These are phyloP conservation scores for Apodemia zela DNA, from an alignment of 2,888 invertebrate genomes.

Conservation along the genomic window DNA sequence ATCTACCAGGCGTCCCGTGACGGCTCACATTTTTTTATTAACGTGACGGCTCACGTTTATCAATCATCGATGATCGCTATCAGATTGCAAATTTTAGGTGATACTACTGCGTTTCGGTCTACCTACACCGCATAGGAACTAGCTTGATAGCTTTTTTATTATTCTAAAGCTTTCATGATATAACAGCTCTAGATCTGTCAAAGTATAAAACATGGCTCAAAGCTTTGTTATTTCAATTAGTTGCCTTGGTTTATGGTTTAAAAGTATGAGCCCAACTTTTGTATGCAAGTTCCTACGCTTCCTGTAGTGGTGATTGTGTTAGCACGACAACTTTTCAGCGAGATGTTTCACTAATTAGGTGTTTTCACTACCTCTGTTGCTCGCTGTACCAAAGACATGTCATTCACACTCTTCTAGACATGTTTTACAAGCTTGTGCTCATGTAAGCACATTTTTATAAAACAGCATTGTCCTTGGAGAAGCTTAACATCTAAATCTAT, in stretches of 20 bases:
- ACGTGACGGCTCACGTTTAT: too few species aligned
- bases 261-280: conserved; percentile 36
- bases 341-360: conserved; percentile 37
- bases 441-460: too few species aligned
- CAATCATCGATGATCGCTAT: too few species aligned
- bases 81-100: too few species aligned
- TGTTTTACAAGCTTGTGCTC: neutral
- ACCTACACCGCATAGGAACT: too few species aligned
- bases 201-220: conserved; percentile 32
- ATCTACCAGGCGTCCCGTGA: too few species aligned
- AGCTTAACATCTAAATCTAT: too few species aligned
- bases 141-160: neutral
- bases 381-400: neutral
- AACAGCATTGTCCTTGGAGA: too few species aligned
- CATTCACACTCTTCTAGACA: neutral
- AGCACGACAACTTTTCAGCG: conserved; percentile 33
- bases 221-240: conserved; percentile 40
- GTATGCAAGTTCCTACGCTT: conserved; percentile 24
- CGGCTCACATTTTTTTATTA: too few species aligned
- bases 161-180: conserved; percentile 15
- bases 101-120: too few species aligned
- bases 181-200: conserved; percentile 19
- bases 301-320: conserved; percentile 39
- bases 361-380: conserved; percentile 32
- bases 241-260: conserved; percentile 40